phyloP scores from a whole-genome alignment of 1,140 invertebrate genomes.

The Pollicipes pollicipes region DNA sequence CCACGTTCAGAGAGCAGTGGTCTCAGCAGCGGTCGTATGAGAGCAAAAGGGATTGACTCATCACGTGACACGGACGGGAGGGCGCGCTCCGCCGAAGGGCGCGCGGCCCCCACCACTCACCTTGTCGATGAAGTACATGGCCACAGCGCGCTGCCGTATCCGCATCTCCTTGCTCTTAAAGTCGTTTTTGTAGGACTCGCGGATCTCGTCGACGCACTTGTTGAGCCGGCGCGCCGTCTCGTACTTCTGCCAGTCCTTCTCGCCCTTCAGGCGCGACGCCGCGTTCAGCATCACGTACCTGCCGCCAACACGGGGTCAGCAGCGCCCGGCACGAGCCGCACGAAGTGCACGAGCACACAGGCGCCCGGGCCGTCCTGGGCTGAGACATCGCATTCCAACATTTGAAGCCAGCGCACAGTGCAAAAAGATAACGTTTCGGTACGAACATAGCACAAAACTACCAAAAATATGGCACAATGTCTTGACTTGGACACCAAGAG shows the following conservation, averaged over 20 bases:
- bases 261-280: constrained; percentile 95
- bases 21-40: not conserved
- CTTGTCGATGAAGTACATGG: constrained; percentile 98
- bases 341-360: too few species aligned
- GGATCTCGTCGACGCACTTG: constrained; percentile 54
- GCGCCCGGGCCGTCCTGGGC: too few species aligned
- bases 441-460: too few species aligned
- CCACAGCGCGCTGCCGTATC: constrained; percentile 88
- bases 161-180: constrained; percentile 99
- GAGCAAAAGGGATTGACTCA: constrained; percentile 1
- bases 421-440: too few species aligned
- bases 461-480: too few species aligned
- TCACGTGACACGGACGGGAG: not conserved
- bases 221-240: constrained; percentile 83
- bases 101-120: constrained; percentile 22
- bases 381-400: too few species aligned
- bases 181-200: constrained; percentile 69
- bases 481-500: too few species aligned
- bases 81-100: too few species aligned
- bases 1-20: too few species aligned
- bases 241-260: constrained; percentile 99
- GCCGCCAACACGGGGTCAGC: too few species aligned
- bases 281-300: constrained; percentile 97
- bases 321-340: too few species aligned
- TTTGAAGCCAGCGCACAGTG: too few species aligned